phyloP scores from a whole-genome alignment of 1,140 invertebrate species.

The Chrysoperla carnea region DNA sequence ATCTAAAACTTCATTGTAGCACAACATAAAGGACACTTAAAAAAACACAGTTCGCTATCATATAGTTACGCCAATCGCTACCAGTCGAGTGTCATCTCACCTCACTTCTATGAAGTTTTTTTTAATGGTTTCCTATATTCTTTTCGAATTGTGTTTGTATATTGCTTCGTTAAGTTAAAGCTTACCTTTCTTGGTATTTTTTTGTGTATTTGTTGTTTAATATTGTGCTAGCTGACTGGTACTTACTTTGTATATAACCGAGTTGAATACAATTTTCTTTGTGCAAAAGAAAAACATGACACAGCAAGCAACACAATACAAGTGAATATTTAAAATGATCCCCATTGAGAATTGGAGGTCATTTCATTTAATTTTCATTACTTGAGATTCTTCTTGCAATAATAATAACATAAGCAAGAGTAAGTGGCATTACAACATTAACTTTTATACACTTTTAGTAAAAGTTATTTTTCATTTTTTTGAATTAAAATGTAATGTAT shows the following conservation, averaged over 20 bases:
- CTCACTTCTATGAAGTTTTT: too few relatives aligned
- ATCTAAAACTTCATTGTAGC: too few relatives aligned
- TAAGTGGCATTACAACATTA: background rate
- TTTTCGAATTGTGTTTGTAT: too few relatives aligned
- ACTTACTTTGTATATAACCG: slow-evolving; percentile 16
- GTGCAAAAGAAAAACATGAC: too few relatives aligned
- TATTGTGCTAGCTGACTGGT: slow-evolving; percentile 14
- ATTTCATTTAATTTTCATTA: slow-evolving; percentile 24
- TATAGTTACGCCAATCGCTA: too few relatives aligned
- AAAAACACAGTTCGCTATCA: too few relatives aligned
- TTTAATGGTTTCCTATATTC: too few relatives aligned
- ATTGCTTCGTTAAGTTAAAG: too few relatives aligned
- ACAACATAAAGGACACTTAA: too few relatives aligned
- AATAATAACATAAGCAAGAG: background rate
- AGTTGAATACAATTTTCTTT: too few relatives aligned
- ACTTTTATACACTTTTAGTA: slow-evolving; percentile 1
- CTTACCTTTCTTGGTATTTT: slow-evolving; percentile 8
- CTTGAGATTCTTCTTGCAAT: slow-evolving; percentile 4
- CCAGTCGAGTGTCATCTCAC: too few relatives aligned
- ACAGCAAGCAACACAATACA: slow-evolving; percentile 14
- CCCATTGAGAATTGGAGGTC: slow-evolving; percentile 12
- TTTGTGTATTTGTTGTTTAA: slow-evolving; percentile 19
- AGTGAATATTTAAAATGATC: slow-evolving; percentile 21
- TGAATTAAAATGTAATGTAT: slow-evolving; percentile 16
- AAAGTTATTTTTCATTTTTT: slow-evolving; percentile 6